Evolutionary conservation across 2,888 invertebrate species (phyloP).

Genomic region (Temnothorax ravouxi): DNA sequence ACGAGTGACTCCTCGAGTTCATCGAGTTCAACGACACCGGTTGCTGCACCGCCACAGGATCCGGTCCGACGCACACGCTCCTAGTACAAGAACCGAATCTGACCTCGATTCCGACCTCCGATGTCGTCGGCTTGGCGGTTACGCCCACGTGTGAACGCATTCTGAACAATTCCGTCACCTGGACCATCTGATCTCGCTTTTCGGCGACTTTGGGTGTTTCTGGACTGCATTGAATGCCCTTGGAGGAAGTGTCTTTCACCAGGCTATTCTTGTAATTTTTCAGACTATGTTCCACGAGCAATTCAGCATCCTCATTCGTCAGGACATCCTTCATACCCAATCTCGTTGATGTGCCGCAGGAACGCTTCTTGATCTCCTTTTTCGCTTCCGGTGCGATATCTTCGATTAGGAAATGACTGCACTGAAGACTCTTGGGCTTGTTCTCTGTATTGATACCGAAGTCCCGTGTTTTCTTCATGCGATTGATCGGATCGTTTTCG

Average conservation of each 20-base stretch:
- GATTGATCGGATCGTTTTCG: slow-evolving; percentile 33
- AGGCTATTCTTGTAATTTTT: slow-evolving; percentile 75
- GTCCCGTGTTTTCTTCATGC: slow-evolving; percentile 69
- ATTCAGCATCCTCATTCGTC: slow-evolving; percentile 77
- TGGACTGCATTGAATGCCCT: slow-evolving; percentile 74
- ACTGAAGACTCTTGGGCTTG: slow-evolving; percentile 45
- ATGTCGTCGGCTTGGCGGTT: slow-evolving; percentile 83
- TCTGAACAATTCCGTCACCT: slow-evolving; percentile 79
- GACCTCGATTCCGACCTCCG: slow-evolving; percentile 84
- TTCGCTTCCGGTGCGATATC: slow-evolving; percentile 73
- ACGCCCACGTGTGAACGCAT: slow-evolving; percentile 83
- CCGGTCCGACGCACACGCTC: slow-evolving; percentile 89
- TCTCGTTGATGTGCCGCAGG: slow-evolving; percentile 78
- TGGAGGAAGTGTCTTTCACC: slow-evolving; percentile 71
- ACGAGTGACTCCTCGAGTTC: slow-evolving; percentile 88
- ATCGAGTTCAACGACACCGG: slow-evolving; percentile 87
- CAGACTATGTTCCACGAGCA: slow-evolving; percentile 80
- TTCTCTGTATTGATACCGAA: slow-evolving; percentile 75
- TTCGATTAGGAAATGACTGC: slow-evolving; percentile 74
- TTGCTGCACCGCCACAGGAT: slow-evolving; percentile 85
- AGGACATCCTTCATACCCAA: slow-evolving; percentile 83
- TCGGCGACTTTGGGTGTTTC: slow-evolving; percentile 65
- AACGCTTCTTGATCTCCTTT: slow-evolving; percentile 65
- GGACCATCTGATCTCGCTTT: slow-evolving; percentile 76
- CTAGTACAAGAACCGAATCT: slow-evolving; percentile 86